Evolutionary conservation across 2,797 vertebrate species (phyloP).

Genomic region (Pseudochromis fuscus): DNA sequence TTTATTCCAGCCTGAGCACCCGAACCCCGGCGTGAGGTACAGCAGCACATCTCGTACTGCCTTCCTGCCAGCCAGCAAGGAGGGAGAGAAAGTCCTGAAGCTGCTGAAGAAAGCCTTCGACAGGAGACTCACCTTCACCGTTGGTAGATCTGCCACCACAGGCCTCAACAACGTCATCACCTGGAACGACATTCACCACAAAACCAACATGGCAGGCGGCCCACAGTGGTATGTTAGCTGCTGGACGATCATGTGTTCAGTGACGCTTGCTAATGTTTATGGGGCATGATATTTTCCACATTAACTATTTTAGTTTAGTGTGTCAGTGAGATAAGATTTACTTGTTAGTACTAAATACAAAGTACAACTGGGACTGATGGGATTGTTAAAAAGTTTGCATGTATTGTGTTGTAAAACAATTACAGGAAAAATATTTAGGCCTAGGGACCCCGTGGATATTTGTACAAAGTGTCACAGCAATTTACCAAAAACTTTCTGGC

Average conservation of each 20-base stretch:
- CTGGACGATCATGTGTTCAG: no score
- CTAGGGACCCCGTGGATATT: no score
- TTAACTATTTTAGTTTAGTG: not conserved
- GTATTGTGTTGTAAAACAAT: no score
- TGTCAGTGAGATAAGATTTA: no score
- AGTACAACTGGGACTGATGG: no score
- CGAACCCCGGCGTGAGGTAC: constrained; percentile 87
- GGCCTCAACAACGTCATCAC: constrained; percentile 88
- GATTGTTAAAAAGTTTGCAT: no score
- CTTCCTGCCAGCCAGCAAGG: constrained; percentile 86
- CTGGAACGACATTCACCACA: constrained; percentile 91
- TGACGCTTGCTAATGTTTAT: no score
- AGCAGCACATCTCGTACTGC: constrained; percentile 84
- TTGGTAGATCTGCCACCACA: constrained; percentile 87
- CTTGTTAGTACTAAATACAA: no score
- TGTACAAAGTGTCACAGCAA: no score
- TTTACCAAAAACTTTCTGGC: no score
- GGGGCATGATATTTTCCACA: not conserved
- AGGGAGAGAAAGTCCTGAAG: constrained; percentile 88
- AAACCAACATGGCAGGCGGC: constrained; percentile 86
- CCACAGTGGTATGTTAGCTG: constrained; percentile 81
- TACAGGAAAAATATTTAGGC: no score
- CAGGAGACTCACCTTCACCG: constrained; percentile 87
- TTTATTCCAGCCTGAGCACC: constrained; percentile 83
- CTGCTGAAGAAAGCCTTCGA: constrained; percentile 88